Evolutionary conservation across 2,888 invertebrate genomes (phyloP), one percentile per base, ranked within the genome.

Genomic region (Plutella xylostella): DNA sequence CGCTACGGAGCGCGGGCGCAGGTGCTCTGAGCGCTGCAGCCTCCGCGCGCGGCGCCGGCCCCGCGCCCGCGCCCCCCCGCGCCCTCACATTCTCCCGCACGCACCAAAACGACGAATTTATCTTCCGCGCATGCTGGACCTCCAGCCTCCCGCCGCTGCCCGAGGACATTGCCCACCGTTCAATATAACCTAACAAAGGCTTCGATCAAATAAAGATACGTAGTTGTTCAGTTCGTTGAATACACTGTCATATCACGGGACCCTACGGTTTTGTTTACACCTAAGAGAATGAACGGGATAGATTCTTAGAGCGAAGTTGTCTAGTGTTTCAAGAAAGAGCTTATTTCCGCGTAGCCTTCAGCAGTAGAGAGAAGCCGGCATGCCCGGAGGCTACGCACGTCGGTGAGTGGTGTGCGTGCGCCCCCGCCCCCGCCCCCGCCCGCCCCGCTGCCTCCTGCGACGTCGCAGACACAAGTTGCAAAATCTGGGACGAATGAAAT

Each of bases 1-100:
- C 75, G 85, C 84, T 76, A 72, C 85, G 73, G 85, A 82, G 73
- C 84, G 83, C 82, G 83, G 87, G 86, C 87, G 87, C 87, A 87
- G 87, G 88, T 89, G 89, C 88, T 88, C 88, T 87, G 88, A 87
- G 87, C 87, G 87, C 87, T 80, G 85, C 87, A 86, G 82, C 83
- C 82, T 76, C 83, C 79, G 82, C 80, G 79, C 84, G 78, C 86
- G 80, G 85, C 80, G 86, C 82, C 84, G 84, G 82, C 84, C 74
- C 65, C 73, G 28, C 67, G 64, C 65, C 78, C 65, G 67, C 72
- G 66, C 68, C 55, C 61, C 53, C 62, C 68, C 70, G 60, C 69
- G 63, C 19, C 34, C 45, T 42, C 21, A 33, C 46, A 22, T 38
- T 41, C 31, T 30, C 41, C 38, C 48, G 48, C 45, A 78, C 80